Evolutionary conservation across 2,113 vertebrate species (phyloP).

Genomic region (Plectropomus leopardus): DNA sequence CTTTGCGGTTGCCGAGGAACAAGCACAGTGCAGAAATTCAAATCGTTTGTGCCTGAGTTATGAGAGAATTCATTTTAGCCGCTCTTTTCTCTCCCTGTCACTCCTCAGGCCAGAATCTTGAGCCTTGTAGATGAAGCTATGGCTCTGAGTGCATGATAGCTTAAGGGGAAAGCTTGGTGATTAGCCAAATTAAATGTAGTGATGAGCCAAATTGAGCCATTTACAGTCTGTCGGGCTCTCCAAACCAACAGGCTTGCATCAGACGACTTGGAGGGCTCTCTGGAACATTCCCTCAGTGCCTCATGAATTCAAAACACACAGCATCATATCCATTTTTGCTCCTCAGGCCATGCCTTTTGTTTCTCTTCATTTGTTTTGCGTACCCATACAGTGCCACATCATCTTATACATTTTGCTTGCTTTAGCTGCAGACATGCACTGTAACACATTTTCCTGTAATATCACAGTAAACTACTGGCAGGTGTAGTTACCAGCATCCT

Average conservation of each 20-base stretch:
- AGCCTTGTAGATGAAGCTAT: constrained; percentile 34
- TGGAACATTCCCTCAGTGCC: constrained; percentile 53
- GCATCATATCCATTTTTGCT: constrained; percentile 24
- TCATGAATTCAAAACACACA: constrained; percentile 42
- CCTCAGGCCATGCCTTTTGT: constrained; percentile 9
- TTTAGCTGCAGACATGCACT: constrained; percentile 31
- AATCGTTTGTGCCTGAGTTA: constrained; percentile 61
- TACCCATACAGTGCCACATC: constrained; percentile 11
- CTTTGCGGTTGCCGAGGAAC: constrained; percentile 70
- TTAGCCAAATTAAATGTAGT: constrained; percentile 43
- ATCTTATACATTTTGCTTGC: constrained; percentile 10
- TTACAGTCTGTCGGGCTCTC: constrained; percentile 39
- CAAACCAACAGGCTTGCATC: constrained; percentile 47
- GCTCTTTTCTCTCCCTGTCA: constrained; percentile 26
- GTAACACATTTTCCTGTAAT: too few species aligned
- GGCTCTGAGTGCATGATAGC: constrained; percentile 40
- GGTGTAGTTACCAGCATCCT: too few species aligned
- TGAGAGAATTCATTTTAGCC: constrained; percentile 53
- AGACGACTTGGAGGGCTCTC: constrained; percentile 45
- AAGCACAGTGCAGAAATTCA: constrained; percentile 56
- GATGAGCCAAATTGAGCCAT: constrained; percentile 57
- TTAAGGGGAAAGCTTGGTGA: constrained; percentile 38
- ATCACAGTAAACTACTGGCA: too few species aligned
- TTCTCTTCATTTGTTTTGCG: constrained; percentile 16
- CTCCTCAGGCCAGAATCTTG: constrained; percentile 17